These are phyloP conservation scores for Circaetus cinerascens DNA, from an alignment of 2,113 vertebrate species.

Conservation along the genomic window DNA sequence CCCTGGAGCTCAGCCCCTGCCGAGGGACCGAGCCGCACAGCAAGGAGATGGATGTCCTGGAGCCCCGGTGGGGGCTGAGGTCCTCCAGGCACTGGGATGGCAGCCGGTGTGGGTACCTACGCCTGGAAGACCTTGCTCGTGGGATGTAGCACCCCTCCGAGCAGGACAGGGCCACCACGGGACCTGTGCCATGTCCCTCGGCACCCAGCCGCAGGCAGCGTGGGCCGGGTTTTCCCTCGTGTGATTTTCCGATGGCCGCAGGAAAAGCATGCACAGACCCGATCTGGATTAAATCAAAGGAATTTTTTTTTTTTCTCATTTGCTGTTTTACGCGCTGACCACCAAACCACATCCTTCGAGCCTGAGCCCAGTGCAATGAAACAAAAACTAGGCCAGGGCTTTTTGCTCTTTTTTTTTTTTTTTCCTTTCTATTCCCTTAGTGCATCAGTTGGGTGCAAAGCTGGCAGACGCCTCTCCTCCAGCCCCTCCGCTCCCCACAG, in stretches of 20 bases:
- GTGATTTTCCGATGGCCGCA: constrained; percentile 11
- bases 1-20: no score
- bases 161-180: background rate
- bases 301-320: background rate
- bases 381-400: constrained; percentile 65
- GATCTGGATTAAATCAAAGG: constrained; percentile 45
- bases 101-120: background rate
- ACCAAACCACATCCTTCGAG: constrained; percentile 69
- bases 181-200: accelerated
- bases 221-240: constrained; percentile 21
- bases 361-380: constrained; percentile 19
- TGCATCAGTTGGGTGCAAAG: background rate
- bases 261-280: constrained; percentile 16
- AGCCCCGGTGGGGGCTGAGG: background rate
- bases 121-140: accelerated
- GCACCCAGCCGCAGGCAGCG: background rate
- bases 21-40: no score
- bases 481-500: background rate
- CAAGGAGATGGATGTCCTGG: background rate
- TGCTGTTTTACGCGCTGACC: constrained; percentile 23
- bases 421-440: background rate
- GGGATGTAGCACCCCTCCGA: accelerated
- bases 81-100: accelerated
- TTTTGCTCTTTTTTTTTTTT: background rate
- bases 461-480: background rate